A percentile compares a stretch with the other conserved stretches of the same genome.
Evolutionary conservation across 1,140 invertebrate genomes (phyloP).

Genomic region (Parapsyche elsis): DNA sequence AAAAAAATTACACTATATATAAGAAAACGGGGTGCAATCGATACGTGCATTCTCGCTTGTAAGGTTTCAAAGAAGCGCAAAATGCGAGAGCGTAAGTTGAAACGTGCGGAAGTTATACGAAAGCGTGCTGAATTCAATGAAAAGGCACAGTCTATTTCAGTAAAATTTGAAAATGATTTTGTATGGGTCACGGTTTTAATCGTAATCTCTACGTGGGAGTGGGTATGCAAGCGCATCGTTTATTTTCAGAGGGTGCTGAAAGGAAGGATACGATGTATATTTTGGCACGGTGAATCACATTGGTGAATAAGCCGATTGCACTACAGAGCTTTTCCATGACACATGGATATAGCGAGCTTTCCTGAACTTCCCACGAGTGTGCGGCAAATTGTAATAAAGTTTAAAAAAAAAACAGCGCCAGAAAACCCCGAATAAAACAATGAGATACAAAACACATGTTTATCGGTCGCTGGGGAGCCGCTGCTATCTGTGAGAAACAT

Average conservation of each 20-base stretch:
- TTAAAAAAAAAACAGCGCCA: neutral
- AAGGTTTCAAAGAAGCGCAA: constrained; percentile 2
- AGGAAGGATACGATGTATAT: no score
- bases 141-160: no score
- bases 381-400: neutral
- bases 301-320: no score
- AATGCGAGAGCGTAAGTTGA: neutral
- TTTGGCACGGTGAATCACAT: no score
- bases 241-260: no score
- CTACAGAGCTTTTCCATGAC: neutral
- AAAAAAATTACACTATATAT: neutral
- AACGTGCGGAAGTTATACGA: neutral
- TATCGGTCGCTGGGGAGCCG: neutral
- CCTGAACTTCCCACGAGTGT: constrained; percentile 15
- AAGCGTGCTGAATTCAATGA: no score
- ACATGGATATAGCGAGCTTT: neutral
- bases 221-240: no score
- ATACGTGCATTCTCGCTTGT: neutral
- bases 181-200: no score
- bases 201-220: no score
- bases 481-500: constrained; percentile 40
- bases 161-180: no score
- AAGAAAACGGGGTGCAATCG: neutral
- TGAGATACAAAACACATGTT: constrained; percentile 40
- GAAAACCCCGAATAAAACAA: constrained; percentile 21